phyloP scores from a whole-genome alignment of 2,888 invertebrate species.

The Tryphoninae sp. region DNA sequence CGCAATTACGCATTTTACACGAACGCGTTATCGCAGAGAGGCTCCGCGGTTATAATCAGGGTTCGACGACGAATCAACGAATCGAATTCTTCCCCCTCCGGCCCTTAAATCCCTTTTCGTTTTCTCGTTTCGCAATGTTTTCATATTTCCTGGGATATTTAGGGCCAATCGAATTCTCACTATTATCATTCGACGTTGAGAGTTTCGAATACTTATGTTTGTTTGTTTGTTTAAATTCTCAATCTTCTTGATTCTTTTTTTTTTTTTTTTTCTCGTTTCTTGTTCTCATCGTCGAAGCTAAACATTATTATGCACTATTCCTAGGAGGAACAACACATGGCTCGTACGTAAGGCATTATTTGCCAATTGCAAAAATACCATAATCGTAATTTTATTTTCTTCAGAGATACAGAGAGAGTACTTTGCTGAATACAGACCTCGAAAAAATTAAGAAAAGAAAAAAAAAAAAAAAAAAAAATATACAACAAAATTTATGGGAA shows the following conservation, averaged over 20 bases:
- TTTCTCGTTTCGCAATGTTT: neutral
- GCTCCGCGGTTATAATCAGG: neutral
- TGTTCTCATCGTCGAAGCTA: conserved; percentile 3
- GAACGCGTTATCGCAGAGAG: neutral
- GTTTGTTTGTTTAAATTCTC: neutral
- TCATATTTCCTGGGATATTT: neutral
- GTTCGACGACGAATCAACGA: neutral
- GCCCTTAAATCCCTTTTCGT: no score
- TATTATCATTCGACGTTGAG: conserved; percentile 19
- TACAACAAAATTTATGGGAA: conserved; percentile 33
- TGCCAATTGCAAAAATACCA: conserved; percentile 36
- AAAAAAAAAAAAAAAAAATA: conserved; percentile 54
- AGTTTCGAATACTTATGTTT: conserved; percentile 14
- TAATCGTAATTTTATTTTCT: conserved; percentile 47
- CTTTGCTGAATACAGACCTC: conserved; percentile 58
- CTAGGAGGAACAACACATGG: conserved; percentile 39
- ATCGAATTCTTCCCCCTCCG: no score
- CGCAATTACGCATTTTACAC: neutral
- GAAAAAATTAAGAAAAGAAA: conserved; percentile 49
- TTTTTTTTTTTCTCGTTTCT: neutral
- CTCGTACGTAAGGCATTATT: conserved; percentile 15
- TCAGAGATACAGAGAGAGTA: conserved; percentile 62
- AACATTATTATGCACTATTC: conserved; percentile 14
- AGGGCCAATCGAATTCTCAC: conserved; percentile 8
- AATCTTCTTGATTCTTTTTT: no score